Conservation (phyloP, 1,140 invertebrate genomes). For the Odontomachus brunneus region DNA sequence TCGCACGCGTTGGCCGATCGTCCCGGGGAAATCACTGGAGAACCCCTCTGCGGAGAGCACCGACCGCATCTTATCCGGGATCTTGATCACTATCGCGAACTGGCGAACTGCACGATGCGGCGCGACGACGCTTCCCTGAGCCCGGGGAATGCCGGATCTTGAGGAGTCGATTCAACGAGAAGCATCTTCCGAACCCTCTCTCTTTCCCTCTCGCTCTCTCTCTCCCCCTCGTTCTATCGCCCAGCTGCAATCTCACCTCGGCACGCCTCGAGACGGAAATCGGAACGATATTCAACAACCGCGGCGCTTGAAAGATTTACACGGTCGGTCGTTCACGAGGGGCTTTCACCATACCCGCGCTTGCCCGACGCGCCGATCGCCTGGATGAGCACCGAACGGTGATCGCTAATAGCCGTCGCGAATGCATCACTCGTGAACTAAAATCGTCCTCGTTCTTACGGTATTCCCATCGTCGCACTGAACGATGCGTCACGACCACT, state of each 20-base stretch:
- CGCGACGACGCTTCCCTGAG: not conserved
- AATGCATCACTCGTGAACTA: constrained; percentile 19
- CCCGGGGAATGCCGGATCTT: constrained; percentile 7
- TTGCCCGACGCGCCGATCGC: constrained; percentile 12
- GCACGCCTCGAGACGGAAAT: constrained; percentile 23
- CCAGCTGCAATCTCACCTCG: constrained; percentile 23
- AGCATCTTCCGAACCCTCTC: constrained; percentile 39
- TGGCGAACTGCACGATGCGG: constrained; percentile 9
- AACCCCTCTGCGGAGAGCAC: not conserved
- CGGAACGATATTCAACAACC: constrained; percentile 24
- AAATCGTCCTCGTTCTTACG: not conserved
- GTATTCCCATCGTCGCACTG: not conserved
- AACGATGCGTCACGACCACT: constrained; percentile 3
- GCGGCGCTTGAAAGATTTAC: not conserved
- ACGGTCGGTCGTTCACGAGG: constrained; percentile 11
- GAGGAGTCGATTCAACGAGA: constrained; percentile 4
- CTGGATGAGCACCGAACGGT: not conserved
- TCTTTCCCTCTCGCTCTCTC: too few species aligned
- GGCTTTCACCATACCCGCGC: constrained; percentile 10
- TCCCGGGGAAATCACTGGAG: constrained; percentile 31
- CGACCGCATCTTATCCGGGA: constrained; percentile 43
- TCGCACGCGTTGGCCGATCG: constrained; percentile 27
- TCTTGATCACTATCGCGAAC: constrained; percentile 46
- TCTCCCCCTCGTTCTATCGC: not conserved
- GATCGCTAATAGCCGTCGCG: constrained; percentile 43